A percentile compares a stretch with the other conserved stretches of the same genome.
phyloP scores from a whole-genome alignment of 2,113 vertebrate genomes.

The Hippolais icterina region DNA sequence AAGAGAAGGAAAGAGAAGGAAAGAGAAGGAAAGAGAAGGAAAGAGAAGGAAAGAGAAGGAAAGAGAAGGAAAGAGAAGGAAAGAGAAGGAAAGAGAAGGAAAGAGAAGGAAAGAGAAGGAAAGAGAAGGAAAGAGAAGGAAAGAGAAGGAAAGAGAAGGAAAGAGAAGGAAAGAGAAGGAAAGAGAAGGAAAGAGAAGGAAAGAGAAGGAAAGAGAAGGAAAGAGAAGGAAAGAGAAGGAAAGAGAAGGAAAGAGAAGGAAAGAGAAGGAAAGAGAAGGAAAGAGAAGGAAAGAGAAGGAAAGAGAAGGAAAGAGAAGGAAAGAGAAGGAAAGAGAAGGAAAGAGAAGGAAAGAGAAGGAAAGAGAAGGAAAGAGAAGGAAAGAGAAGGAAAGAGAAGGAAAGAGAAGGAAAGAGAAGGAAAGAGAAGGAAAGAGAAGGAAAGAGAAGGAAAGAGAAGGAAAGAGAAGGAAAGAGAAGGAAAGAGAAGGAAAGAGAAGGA shows the following conservation, averaged over 20 bases:
- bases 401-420: no score
- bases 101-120: accelerated
- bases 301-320: no score
- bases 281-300: accelerated
- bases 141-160: background rate
- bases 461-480: accelerated
- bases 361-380: accelerated
- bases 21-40: accelerated
- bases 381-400: accelerated
- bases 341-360: accelerated
- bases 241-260: background rate
- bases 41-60: no score
- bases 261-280: no score
- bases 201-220: accelerated
- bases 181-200: accelerated
- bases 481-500: no score
- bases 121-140: no score
- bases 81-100: no score
- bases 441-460: no score
- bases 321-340: background rate
- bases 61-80: background rate
- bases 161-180: accelerated
- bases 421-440: background rate
- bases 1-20: accelerated
- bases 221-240: no score